phyloP scores from a whole-genome alignment of 1,140 invertebrate species.

The Notospermus geniculatus region DNA sequence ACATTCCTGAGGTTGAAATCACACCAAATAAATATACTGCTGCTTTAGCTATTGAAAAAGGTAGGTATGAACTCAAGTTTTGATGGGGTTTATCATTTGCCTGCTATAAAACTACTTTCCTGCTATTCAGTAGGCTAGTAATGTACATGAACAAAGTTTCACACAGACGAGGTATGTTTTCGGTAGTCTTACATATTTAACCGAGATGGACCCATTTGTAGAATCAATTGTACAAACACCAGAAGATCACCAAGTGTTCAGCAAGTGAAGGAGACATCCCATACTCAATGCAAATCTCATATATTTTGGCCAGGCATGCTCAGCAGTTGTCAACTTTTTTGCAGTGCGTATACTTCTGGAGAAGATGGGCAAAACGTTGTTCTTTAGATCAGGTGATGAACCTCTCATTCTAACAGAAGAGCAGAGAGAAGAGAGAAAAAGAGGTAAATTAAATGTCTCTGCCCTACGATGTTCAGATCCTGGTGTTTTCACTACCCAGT shows the following conservation, averaged over 20 bases:
- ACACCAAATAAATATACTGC: constrained; percentile 49
- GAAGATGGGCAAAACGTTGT: constrained; percentile 59
- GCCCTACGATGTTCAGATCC: neutral
- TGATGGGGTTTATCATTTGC: too few species aligned
- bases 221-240: too few species aligned
- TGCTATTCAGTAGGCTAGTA: too few species aligned
- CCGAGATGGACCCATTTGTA: too few species aligned
- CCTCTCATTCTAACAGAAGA: constrained; percentile 57
- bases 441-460: constrained; percentile 32
- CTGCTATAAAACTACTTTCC: too few species aligned
- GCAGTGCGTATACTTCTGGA: constrained; percentile 54
- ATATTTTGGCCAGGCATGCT: too few species aligned
- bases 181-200: too few species aligned
- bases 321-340: constrained; percentile 19
- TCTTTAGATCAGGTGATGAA: constrained; percentile 56
- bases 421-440: constrained; percentile 55
- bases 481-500: neutral
- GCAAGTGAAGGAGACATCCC: too few species aligned
- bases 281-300: too few species aligned
- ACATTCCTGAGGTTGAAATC: constrained; percentile 59
- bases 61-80: constrained; percentile 35
- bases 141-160: too few species aligned
- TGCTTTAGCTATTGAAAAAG: constrained; percentile 49
- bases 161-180: too few species aligned
- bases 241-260: too few species aligned